Evolutionary conservation across 2,888 invertebrate genomes (phyloP).

Genomic region (Synergus umbraculus): DNA sequence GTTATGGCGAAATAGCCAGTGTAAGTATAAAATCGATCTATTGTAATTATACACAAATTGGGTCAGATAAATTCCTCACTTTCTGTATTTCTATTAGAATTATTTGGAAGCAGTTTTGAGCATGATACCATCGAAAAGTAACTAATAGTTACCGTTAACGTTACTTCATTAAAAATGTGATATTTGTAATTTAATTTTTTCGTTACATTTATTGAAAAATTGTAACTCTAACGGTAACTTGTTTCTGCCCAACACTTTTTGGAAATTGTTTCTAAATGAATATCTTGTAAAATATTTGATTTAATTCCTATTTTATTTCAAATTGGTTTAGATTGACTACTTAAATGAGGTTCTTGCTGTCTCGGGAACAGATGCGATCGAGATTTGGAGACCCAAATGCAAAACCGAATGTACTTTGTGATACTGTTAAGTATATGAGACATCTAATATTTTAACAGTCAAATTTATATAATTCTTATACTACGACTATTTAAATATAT

Average conservation of each 20-base stretch:
- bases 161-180: too few species aligned
- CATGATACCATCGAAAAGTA: too few species aligned
- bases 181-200: too few species aligned
- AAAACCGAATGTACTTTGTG: slow-evolving; percentile 18
- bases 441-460: background rate
- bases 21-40: slow-evolving; percentile 58
- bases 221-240: too few species aligned
- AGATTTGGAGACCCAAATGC: slow-evolving; percentile 70
- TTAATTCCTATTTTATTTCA: background rate
- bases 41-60: too few species aligned
- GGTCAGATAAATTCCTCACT: background rate
- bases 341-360: slow-evolving; percentile 69
- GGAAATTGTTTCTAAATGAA: background rate
- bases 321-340: slow-evolving; percentile 67
- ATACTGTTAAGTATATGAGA: slow-evolving; percentile 11
- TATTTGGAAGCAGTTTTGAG: too few species aligned
- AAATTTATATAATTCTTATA: background rate
- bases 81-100: background rate
- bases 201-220: too few species aligned
- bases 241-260: background rate
- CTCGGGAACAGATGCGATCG: slow-evolving; percentile 67
- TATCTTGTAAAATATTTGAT: background rate
- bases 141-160: too few species aligned
- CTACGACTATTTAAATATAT: slow-evolving; percentile 1
- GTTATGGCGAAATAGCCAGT: slow-evolving; percentile 69